These are phyloP conservation scores for Platycercus adscitus DNA, from an alignment of 2,113 vertebrate genomes.

Conservation along the genomic window DNA sequence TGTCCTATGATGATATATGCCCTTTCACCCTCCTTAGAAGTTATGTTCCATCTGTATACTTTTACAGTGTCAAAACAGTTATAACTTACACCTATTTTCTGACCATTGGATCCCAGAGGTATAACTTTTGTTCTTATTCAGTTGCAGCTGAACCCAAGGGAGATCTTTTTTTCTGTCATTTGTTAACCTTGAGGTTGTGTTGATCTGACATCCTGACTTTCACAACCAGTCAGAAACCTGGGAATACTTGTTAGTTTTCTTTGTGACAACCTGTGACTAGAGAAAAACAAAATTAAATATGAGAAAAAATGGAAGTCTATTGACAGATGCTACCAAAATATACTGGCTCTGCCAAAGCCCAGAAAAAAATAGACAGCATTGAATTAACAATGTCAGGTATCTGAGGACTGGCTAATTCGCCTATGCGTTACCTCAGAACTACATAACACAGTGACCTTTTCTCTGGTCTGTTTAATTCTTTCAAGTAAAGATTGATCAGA, in stretches of 20 bases:
- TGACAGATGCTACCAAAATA: neutral
- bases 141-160: slow-evolving; percentile 37
- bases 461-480: neutral
- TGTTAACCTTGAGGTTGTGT: slow-evolving; percentile 58
- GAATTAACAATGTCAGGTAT: neutral
- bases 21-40: slow-evolving; percentile 50
- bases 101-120: slow-evolving; percentile 49
- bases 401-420: neutral
- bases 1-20: slow-evolving; percentile 43
- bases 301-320: neutral
- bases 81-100: slow-evolving; percentile 66
- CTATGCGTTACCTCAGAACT: neutral
- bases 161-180: slow-evolving; percentile 20
- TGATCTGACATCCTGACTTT: slow-evolving; percentile 63
- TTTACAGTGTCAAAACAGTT: slow-evolving; percentile 63
- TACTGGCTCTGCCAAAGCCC: neutral
- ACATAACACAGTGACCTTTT: neutral
- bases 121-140: slow-evolving; percentile 50
- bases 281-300: slow-evolving; percentile 38
- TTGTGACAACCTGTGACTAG: slow-evolving; percentile 23
- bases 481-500: neutral
- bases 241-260: slow-evolving; percentile 56
- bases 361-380: neutral
- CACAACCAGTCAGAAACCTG: slow-evolving; percentile 42
- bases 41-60: slow-evolving; percentile 56